Percentiles rank a stretch among this genome's conserved stretches.
phyloP scores from a whole-genome alignment of 92 coral and sea anemone genomes.

The Desmophyllum pertusum region DNA sequence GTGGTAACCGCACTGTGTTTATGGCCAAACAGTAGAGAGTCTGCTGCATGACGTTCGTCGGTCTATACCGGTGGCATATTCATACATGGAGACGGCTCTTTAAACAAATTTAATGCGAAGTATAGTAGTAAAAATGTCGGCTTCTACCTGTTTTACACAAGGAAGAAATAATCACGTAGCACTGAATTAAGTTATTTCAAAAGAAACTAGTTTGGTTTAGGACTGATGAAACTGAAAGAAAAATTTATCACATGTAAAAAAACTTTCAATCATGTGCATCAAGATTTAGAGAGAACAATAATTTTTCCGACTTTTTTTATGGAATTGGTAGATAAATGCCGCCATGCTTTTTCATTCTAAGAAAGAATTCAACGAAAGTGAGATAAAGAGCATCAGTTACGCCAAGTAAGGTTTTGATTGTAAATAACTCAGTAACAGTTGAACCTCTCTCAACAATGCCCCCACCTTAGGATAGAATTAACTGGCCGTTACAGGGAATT shows the following conservation, averaged over 20 bases:
- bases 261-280: too few relatives aligned
- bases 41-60: background rate
- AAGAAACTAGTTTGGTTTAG: background rate
- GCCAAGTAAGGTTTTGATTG: too few relatives aligned
- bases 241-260: too few relatives aligned
- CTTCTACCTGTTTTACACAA: slow-evolving; percentile 5
- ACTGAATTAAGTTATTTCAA: background rate
- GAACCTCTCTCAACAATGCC: too few relatives aligned
- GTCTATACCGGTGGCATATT: slow-evolving; percentile 28
- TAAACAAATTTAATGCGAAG: background rate
- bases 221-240: too few relatives aligned
- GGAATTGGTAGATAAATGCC: background rate
- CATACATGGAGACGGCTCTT: background rate
- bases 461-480: too few relatives aligned
- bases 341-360: background rate
- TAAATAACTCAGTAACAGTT: too few relatives aligned
- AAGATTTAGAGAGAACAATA: too few relatives aligned
- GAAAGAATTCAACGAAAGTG: background rate
- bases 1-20: slow-evolving; percentile 9
- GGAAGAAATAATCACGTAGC: background rate
- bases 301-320: background rate
- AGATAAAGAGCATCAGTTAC: background rate
- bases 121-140: too few relatives aligned
- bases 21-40: background rate
- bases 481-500: too few relatives aligned